Base-by-base conservation (phyloP, 2,797 vertebrate genomes). In the Luscinia luscinia region DNA sequence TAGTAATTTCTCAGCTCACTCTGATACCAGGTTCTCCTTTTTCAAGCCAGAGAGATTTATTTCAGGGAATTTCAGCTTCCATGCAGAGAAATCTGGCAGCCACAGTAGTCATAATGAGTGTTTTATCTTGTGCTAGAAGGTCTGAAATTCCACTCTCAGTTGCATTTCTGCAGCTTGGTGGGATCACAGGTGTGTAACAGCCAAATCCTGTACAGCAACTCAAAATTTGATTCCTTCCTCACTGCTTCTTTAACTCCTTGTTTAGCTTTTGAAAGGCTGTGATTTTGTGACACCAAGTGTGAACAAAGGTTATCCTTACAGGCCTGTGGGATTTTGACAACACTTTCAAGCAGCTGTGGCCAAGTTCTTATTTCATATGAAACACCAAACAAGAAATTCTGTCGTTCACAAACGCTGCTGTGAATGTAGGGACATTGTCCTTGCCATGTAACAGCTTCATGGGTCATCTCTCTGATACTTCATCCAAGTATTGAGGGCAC, bases 71-170 rank as follows among this genome's bases (percentile, higher is more conserved):
- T 96, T 95, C 59, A 88, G 20, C 74, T 74, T 93, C 86, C 59
- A 93, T 72, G 41, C 46, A 84, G 51, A 73, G 63, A 90, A 95
- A 76, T 70, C 70, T 94, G 88, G 94, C 91, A 82, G 63, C 38
- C 48, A 92, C 30, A 46, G 45, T 76, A 84, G 83, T 74, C 2
- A 0, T 92, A 94, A 90, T 95, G 89, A 91, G 48, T 80, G 54
- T 76, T 94, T 96, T 96, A 94, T 95, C 91, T 96, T 70, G 11
- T 59, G 45, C 1, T 1, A 84, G 83, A 58, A 58, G 27, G 85
- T 96, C 95, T 97, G 85, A 94, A 96, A 94, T 97, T 97, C 87
- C 93, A 84, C 26, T 49, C 92, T 84, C 2, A 0, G 27, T 82
- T 95, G 45, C 40, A 41, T 11, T 89, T 83, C 54, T 89, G 72